phyloP scores from a whole-genome alignment of 2,113 vertebrate species.

The Salvelinus fontinalis region DNA sequence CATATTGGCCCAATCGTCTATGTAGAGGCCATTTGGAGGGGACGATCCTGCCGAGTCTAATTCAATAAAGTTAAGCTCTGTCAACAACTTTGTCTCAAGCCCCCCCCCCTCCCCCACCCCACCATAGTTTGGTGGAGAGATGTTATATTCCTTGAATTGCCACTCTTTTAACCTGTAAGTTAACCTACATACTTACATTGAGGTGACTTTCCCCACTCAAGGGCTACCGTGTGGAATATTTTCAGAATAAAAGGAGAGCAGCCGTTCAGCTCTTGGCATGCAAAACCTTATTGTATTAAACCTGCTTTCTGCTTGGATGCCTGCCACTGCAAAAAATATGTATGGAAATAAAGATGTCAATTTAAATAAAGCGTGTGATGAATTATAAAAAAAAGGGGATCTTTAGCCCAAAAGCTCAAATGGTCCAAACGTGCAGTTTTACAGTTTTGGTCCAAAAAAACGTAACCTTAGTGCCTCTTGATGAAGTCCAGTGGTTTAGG shows the following conservation, averaged over 20 bases:
- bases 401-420: conserved; percentile 13
- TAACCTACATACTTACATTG: neutral
- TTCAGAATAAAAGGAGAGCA: neutral
- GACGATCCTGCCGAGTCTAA: neutral
- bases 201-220: neutral
- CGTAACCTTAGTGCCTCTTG: neutral
- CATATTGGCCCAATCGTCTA: neutral
- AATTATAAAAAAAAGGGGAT: neutral
- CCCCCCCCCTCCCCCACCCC: no score
- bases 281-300: conserved; percentile 13
- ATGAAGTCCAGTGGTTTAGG: neutral
- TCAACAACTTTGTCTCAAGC: neutral
- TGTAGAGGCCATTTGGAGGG: neutral
- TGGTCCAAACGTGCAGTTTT: neutral
- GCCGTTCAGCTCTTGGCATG: neutral
- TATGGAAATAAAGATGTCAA: neutral
- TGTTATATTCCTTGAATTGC: conserved; percentile 13
- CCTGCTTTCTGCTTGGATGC: conserved; percentile 3
- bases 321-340: conserved; percentile 4
- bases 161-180: neutral
- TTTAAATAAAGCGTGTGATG: neutral
- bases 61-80: conserved; percentile 13
- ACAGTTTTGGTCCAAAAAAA: neutral
- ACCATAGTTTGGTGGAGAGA: neutral
- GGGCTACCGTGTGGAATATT: conserved; percentile 3